A percentile compares a stretch with the other conserved stretches of the same genome.
These are phyloP conservation scores for Sakesphorus luctuosus DNA, from an alignment of 2,113 vertebrate species.

Conservation along the genomic window DNA sequence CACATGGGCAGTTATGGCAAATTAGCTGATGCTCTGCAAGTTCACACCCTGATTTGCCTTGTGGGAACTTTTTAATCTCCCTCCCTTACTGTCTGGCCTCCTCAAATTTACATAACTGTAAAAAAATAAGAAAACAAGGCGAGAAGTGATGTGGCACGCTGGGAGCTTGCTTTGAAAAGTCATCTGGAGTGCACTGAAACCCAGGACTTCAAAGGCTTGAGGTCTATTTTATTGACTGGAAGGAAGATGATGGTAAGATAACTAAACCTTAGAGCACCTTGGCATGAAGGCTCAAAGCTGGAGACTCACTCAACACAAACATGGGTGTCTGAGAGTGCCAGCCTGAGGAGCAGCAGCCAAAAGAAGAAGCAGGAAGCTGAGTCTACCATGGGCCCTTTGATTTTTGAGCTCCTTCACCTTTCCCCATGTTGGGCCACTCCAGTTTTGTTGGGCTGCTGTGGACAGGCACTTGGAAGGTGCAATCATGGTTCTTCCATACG, in stretches of 20 bases:
- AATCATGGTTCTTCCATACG: neutral
- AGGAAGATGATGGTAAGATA: slow-evolving; percentile 58
- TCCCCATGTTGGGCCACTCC: neutral
- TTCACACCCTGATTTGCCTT: slow-evolving; percentile 45
- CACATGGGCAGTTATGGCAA: neutral
- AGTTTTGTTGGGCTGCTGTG: neutral
- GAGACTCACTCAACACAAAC: slow-evolving; percentile 25
- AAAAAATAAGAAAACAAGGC: neutral
- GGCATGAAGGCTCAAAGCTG: neutral
- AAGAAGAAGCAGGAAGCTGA: neutral
- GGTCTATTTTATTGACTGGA: slow-evolving; percentile 43
- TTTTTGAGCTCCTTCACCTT: neutral
- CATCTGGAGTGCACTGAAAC: slow-evolving; percentile 33
- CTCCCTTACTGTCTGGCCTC: slow-evolving; percentile 16
- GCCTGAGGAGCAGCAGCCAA: neutral
- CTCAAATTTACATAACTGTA: slow-evolving; percentile 14
- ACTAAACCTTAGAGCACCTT: slow-evolving; percentile 4
- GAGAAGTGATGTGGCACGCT: neutral
- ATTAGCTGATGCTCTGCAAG: slow-evolving; percentile 34
- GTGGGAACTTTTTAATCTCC: slow-evolving; percentile 30
- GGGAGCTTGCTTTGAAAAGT: slow-evolving; percentile 48
- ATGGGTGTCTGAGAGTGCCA: neutral
- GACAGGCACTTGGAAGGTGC: neutral
- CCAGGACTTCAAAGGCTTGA: slow-evolving; percentile 18
- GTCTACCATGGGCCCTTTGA: neutral